These are phyloP conservation scores for Diadema setosum DNA, from an alignment of 35 echinoderm and acorn worm genomes.

Conservation along the genomic window DNA sequence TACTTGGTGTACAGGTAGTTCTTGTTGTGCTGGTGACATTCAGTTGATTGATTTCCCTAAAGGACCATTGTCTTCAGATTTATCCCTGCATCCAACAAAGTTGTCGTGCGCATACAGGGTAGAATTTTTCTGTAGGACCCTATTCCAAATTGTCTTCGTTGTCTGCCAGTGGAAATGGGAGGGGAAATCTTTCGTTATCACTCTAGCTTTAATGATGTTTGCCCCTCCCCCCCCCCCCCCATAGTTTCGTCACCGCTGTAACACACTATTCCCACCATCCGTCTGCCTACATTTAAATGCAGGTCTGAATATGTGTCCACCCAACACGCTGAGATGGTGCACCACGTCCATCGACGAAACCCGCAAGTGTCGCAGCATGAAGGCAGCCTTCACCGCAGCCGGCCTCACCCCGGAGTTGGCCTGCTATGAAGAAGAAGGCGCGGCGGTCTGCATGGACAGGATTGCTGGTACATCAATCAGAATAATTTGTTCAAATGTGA, in stretches of 20 bases:
- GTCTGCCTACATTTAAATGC: neutral
- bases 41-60: no score
- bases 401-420: conserved; percentile 47
- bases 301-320: conserved; percentile 75
- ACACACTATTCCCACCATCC: neutral
- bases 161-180: neutral
- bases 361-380: conserved; percentile 62
- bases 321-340: conserved; percentile 53
- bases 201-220: neutral
- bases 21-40: no score
- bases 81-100: no score
- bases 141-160: neutral
- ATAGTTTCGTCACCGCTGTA: neutral
- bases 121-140: neutral
- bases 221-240: no score
- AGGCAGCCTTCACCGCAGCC: neutral
- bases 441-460: conserved; percentile 22
- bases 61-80: no score
- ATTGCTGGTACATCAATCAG: conserved; percentile 21
- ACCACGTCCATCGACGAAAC: conserved; percentile 51
- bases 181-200: no score
- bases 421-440: conserved; percentile 26
- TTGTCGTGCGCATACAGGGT: neutral
- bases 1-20: no score
- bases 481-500: neutral